Base-by-base conservation (phyloP, 2,888 invertebrate species). In the Callyntrura guangdongensis region DNA sequence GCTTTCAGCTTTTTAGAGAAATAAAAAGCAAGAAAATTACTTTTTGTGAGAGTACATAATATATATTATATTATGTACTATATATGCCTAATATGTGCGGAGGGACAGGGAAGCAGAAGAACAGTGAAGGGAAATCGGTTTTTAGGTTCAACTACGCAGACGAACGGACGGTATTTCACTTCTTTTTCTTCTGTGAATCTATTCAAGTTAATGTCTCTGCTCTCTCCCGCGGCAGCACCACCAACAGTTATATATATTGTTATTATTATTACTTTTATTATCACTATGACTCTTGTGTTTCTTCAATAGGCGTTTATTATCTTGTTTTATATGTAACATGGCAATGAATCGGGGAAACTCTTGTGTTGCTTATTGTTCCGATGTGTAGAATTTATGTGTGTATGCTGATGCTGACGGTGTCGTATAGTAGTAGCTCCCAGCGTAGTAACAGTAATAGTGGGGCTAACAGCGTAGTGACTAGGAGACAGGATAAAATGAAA, bases 1-100 rank as follows among this genome's bases (percentile, higher is more conserved):
- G 88, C 88, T 88, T 88, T 88, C 88, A 82, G 82, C 82, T 88
- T 88, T 88, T 86, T 88, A 81, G 69, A 53, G 56, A 72, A 88
- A 88, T 88, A 88, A 81, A 87, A 87, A 81, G 67, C 45, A 88
- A 82, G 88, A 88, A 81, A 88, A 88, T 88, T 88, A 82, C 88
- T 88, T 88, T 81, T 67, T 14, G 82, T 64, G 53, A 47, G 22
- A 14, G 45, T 47, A 47, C 45, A 72, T 59, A n/a, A n/a, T n/a
- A n/a, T n/a, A n/a, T n/a, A n/a, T n/a, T n/a, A n/a, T n/a, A n/a
- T n/a, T n/a, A n/a, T n/a, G n/a, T n/a, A n/a, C n/a, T n/a, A n/a
- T n/a, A n/a, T n/a, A n/a, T n/a, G n/a, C n/a, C n/a, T n/a, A n/a
- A n/a, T 36, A 22, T 22, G 22, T 74, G 25, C 53, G 49, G 45